Evolutionary conservation across 1,140 invertebrate species (phyloP).

Genomic region (Macrobrachium nipponense): DNA sequence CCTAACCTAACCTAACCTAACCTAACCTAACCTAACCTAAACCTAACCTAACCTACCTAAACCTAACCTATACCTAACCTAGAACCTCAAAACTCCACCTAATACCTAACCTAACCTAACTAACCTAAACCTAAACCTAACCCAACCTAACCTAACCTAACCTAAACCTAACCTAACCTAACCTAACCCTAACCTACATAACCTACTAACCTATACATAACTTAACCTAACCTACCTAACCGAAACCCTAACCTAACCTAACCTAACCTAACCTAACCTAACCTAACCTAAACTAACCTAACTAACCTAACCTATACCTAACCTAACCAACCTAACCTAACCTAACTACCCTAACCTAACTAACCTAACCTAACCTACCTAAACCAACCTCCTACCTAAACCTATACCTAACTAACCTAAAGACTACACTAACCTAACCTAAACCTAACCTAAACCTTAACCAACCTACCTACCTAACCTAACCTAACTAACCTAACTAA

Average conservation of each 20-base stretch:
- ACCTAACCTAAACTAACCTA: slow-evolving; percentile 41
- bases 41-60: slow-evolving; percentile 29
- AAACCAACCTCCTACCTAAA: slow-evolving; percentile 1
- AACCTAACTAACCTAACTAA: slow-evolving; percentile 10
- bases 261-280: slow-evolving; percentile 30
- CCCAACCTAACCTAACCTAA: slow-evolving; percentile 44
- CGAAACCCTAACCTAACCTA: slow-evolving; percentile 3
- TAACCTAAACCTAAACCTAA: slow-evolving; percentile 32
- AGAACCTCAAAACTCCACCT: slow-evolving; percentile 14
- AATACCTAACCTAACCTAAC: slow-evolving; percentile 33
- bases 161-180: slow-evolving; percentile 48
- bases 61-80: slow-evolving; percentile 35
- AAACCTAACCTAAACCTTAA: slow-evolving; percentile 20
- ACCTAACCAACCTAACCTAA: slow-evolving; percentile 20
- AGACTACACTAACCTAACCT: slow-evolving; percentile 4
- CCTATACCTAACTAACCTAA: no score
- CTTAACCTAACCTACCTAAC: not conserved
- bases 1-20: slow-evolving; percentile 47
- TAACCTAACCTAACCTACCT: slow-evolving; percentile 4
- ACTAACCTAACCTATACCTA: slow-evolving; percentile 41
- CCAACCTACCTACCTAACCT: slow-evolving; percentile 4
- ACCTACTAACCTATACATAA: not conserved
- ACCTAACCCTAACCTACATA: slow-evolving; percentile 27
- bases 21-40: slow-evolving; percentile 26
- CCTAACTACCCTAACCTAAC: no score